Evolutionary conservation across 2,797 vertebrate species (phyloP).

Genomic region (Rhyacichthys aspro): DNA sequence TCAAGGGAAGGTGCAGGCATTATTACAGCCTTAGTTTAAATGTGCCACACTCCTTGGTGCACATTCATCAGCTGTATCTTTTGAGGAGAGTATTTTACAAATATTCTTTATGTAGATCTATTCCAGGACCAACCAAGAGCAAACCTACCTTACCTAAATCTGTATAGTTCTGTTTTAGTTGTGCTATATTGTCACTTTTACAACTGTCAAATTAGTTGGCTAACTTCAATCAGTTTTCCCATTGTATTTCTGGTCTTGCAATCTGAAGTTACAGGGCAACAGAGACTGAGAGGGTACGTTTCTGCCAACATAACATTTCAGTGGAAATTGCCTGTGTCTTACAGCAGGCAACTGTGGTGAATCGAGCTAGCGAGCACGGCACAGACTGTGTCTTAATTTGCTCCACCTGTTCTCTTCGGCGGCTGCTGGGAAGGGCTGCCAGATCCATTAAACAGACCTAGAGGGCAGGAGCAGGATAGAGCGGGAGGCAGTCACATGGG

Average conservation of each 20-base stretch:
- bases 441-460: conserved; percentile 88
- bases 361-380: conserved; percentile 69
- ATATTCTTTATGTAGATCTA: conserved; percentile 24
- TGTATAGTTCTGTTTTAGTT: conserved; percentile 30
- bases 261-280: conserved; percentile 67
- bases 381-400: conserved; percentile 84
- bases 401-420: conserved; percentile 78
- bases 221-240: conserved; percentile 61
- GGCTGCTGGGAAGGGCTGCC: conserved; percentile 81
- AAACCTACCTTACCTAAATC: conserved; percentile 45
- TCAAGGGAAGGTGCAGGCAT: conserved; percentile 62
- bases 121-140: conserved; percentile 12
- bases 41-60: too few species aligned
- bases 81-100: conserved; percentile 46
- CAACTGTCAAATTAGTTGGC: conserved; percentile 68
- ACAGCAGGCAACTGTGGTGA: conserved; percentile 73
- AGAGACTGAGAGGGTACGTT: conserved; percentile 58
- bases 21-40: conserved; percentile 43
- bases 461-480: conserved; percentile 82
- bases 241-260: conserved; percentile 63
- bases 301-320: conserved; percentile 74
- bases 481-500: conserved; percentile 71
- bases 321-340: conserved; percentile 77
- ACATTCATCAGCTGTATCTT: conserved; percentile 50
- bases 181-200: conserved; percentile 48